A percentile compares a stretch with the other conserved stretches of the same genome.
These are phyloP conservation scores for Orius laevigatus DNA, from an alignment of 1,140 invertebrate species.

Conservation along the genomic window DNA sequence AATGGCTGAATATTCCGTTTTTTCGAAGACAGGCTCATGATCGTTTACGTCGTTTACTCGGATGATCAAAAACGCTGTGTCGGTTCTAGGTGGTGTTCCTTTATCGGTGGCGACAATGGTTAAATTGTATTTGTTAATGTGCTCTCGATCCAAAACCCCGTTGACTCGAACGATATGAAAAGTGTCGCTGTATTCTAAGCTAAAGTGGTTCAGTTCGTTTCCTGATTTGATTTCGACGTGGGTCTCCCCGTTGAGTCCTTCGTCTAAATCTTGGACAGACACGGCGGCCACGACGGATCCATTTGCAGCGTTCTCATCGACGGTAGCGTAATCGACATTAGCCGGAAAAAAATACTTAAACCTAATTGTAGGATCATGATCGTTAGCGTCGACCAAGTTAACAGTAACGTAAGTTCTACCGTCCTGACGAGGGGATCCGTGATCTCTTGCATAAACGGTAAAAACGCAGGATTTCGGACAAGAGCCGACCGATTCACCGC, in stretches of 20 bases:
- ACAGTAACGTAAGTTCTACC: slow-evolving; percentile 89
- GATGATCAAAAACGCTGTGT: slow-evolving; percentile 72
- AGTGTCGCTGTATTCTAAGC: slow-evolving; percentile 61
- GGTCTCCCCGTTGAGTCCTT: slow-evolving; percentile 78
- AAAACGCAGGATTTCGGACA: slow-evolving; percentile 85
- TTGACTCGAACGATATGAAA: slow-evolving; percentile 86
- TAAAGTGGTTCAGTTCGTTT: slow-evolving; percentile 81
- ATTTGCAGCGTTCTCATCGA: slow-evolving; percentile 82
- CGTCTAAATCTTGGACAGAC: slow-evolving; percentile 79
- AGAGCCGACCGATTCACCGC: slow-evolving; percentile 28
- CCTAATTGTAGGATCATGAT: slow-evolving; percentile 83
- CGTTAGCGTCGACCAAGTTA: slow-evolving; percentile 70
- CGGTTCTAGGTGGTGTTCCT: slow-evolving; percentile 66
- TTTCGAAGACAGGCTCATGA: slow-evolving; percentile 85
- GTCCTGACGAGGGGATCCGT: slow-evolving; percentile 75
- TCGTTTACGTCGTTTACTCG: slow-evolving; percentile 91
- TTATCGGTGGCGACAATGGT: slow-evolving; percentile 80
- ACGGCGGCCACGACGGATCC: slow-evolving; percentile 83
- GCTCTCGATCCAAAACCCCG: slow-evolving; percentile 78
- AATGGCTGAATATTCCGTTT: slow-evolving; percentile 76
- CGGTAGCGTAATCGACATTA: slow-evolving; percentile 66
- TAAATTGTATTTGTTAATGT: slow-evolving; percentile 80
- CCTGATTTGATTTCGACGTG: slow-evolving; percentile 66
- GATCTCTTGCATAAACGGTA: slow-evolving; percentile 83
- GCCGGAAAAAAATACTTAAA: slow-evolving; percentile 80